A percentile compares a stretch with the other conserved stretches of the same genome.
These are phyloP conservation scores for Congeria kusceri DNA, from an alignment of 2,888 invertebrate species.

Conservation along the genomic window DNA sequence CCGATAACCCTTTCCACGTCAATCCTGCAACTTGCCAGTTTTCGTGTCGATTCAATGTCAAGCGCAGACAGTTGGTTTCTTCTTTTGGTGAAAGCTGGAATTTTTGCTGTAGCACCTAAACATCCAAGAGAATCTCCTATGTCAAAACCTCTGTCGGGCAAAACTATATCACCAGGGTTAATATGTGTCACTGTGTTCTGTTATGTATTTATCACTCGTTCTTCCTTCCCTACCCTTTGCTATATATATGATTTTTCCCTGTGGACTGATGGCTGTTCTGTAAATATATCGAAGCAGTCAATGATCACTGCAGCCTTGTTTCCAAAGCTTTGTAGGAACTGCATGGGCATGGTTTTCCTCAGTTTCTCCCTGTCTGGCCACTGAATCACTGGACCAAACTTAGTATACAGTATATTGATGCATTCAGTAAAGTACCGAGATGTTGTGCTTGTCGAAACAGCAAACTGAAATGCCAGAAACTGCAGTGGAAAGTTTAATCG, in stretches of 20 bases:
- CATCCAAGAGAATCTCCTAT: conserved; percentile 13
- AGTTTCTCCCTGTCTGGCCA: conserved; percentile 16
- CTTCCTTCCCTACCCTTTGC: conserved; percentile 14
- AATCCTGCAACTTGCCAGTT: no score
- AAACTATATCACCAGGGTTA: conserved; percentile 10
- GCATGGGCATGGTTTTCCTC: not conserved
- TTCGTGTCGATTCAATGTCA: no score
- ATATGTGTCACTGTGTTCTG: conserved; percentile 15
- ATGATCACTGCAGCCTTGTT: conserved; percentile 16
- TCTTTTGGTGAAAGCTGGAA: no score
- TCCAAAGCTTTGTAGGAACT: conserved; percentile 6
- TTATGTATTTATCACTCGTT: conserved; percentile 8
- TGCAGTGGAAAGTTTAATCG: conserved; percentile 14
- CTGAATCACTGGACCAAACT: conserved; percentile 5
- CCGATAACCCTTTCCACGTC: no score
- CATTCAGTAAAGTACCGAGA: not conserved
- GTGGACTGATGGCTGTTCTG: conserved; percentile 8
- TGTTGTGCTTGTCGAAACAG: not conserved
- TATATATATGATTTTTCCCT: no score
- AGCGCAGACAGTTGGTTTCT: no score
- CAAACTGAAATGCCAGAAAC: conserved; percentile 5
- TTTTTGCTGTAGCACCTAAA: no score
- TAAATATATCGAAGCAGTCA: conserved; percentile 6
- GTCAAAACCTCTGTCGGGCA: conserved; percentile 12
- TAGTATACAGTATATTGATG: conserved; percentile 15